Base-by-base conservation (phyloP, 1,140 invertebrate species). In the Drosophila carrolli region DNA sequence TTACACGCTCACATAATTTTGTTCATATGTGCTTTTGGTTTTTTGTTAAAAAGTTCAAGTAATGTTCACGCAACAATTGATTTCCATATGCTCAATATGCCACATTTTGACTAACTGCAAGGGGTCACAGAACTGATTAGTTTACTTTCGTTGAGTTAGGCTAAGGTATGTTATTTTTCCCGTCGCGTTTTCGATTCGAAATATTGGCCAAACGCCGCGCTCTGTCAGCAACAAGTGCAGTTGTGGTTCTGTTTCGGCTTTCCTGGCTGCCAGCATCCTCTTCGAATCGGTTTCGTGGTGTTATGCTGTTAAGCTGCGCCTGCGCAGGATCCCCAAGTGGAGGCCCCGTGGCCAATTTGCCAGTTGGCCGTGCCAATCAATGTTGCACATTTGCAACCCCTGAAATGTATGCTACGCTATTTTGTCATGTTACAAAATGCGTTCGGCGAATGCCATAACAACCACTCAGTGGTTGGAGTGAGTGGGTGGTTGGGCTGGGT, bases 331-430 rank as follows among this genome's bases (percentile, higher is more conserved):
- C 47, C 60, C 14, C 53, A 16, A 4, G 11, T 11, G 73, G 46
- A 54, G 56, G 48, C 73, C 78, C 83, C 44, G 57, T 86, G 50
- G 68, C 62, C 56, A 89, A 88, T 80, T 53, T 66, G 77, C 78
- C 58, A 67, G 48, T 51, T 51, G 27, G 60, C 41, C 56, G 78
- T 85, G 81, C 81, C 81, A 85, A 85, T 85, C 78, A 77, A 50
- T 80, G 72, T 35, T 82, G 82, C 82, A 88, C 74, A 75, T 71
- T 81, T 86, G 80, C 84, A 89, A 89, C 84, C 84, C 84, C 85
- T 89, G 76, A 89, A 85, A 89, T 75, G 85, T 89, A 89, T 89
- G 84, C 84, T 88, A 89, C 61, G 60, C 46, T 89, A 83, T 89
- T 89, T 86, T 68, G 75, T 71, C 56, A 71, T 73, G 76, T 65